Conservation (phyloP, 1,140 invertebrate species). For the Heterodera schachtii region DNA sequence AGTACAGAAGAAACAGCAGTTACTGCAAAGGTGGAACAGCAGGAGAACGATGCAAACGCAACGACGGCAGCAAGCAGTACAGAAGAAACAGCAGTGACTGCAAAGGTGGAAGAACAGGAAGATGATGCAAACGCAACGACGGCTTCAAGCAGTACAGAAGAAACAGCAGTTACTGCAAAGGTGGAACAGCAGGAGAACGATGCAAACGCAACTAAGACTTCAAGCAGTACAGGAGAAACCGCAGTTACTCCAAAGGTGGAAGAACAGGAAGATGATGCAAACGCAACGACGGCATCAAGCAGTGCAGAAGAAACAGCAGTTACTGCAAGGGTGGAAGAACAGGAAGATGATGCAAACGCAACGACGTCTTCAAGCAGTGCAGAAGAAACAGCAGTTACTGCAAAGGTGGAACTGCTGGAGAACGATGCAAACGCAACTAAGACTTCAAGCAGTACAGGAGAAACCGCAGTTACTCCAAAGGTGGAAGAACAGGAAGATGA, state of each 20-base stretch:
- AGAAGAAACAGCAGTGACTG: no score
- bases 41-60: no score
- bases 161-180: no score
- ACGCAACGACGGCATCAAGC: neutral
- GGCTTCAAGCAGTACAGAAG: neutral
- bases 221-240: neutral
- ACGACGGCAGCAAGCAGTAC: no score
- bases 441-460: neutral
- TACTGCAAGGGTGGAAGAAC: neutral
- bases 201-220: neutral
- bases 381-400: neutral
- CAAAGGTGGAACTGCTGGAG: neutral
- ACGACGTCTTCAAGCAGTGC: neutral
- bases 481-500: neutral
- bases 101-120: no score
- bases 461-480: neutral
- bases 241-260: neutral
- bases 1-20: neutral
- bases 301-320: neutral
- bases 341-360: neutral
- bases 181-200: neutral
- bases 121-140: neutral
- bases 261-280: neutral
- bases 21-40: no score
- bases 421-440: constrained; percentile 1